A percentile compares a stretch with the other conserved stretches of the same genome.
Evolutionary conservation across 2,888 invertebrate species (phyloP).

Genomic region (Polymixis lichenea): DNA sequence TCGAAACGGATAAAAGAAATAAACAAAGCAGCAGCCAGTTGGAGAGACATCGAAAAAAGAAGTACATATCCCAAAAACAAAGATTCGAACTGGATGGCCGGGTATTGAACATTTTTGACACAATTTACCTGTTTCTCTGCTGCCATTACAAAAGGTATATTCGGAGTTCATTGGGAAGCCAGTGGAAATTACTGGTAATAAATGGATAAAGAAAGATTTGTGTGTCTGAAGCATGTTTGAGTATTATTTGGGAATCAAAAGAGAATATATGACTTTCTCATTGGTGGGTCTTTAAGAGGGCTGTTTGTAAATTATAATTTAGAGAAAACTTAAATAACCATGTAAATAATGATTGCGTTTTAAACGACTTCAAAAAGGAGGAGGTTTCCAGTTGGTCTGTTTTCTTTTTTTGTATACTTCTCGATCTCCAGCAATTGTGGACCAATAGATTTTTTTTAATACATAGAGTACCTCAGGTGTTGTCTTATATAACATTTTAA

Average conservation of each 20-base stretch:
- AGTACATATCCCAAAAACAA: conserved; percentile 49
- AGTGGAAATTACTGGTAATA: conserved; percentile 38
- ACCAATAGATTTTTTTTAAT: too few relatives aligned
- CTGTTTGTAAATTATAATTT: not conserved
- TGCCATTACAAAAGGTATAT: conserved; percentile 40
- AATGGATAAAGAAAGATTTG: conserved; percentile 30
- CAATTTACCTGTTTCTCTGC: conserved; percentile 52
- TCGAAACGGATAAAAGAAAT: conserved; percentile 40
- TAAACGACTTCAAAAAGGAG: too few relatives aligned
- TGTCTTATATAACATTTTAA: too few relatives aligned
- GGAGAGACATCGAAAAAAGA: conserved; percentile 45
- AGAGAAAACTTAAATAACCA: not conserved
- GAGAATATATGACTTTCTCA: not conserved
- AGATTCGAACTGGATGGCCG: conserved; percentile 22
- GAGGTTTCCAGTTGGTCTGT: too few relatives aligned
- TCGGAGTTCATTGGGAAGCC: conserved; percentile 5
- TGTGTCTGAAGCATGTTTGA: conserved; percentile 31
- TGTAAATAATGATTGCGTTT: too few relatives aligned
- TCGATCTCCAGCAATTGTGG: too few relatives aligned
- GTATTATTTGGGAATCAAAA: conserved; percentile 9
- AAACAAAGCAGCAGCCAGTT: conserved; percentile 28
- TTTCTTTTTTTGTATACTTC: too few relatives aligned
- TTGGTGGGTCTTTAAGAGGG: not conserved
- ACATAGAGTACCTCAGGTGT: too few relatives aligned
- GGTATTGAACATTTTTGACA: conserved; percentile 59